Evolutionary conservation across 2,113 vertebrate species (phyloP).

Genomic region (Rhipidura dahli): DNA sequence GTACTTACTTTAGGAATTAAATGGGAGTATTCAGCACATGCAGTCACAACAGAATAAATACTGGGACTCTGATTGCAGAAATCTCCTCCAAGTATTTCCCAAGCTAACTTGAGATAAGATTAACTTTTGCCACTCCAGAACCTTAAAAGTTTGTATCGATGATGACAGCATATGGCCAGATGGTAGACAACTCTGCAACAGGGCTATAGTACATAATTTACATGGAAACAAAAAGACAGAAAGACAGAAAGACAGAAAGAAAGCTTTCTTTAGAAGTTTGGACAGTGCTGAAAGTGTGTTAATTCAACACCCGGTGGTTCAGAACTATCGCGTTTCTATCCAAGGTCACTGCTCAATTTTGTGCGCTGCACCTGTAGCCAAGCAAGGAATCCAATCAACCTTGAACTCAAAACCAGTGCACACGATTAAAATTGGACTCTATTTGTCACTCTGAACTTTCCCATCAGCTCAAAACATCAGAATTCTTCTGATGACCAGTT

Average conservation of each 20-base stretch:
- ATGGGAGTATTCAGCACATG: background rate
- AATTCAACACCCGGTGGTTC: background rate
- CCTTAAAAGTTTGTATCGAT: background rate
- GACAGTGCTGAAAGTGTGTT: background rate
- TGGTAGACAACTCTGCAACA: background rate
- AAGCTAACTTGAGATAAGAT: background rate
- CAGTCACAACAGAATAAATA: slow-evolving; percentile 8
- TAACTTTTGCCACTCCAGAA: background rate
- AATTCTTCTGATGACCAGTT: background rate
- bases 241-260: background rate
- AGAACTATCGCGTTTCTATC: background rate
- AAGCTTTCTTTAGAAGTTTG: background rate
- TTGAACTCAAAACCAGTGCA: background rate
- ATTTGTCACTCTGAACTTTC: background rate
- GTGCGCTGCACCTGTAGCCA: background rate
- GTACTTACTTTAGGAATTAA: slow-evolving; percentile 53
- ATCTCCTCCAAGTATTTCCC: slow-evolving; percentile 2
- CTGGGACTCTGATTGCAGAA: background rate
- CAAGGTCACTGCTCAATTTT: background rate
- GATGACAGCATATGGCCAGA: background rate
- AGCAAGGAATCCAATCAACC: background rate
- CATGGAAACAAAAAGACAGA: background rate
- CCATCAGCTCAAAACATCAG: background rate
- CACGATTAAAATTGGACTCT: background rate
- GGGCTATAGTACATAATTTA: background rate